Base-by-base conservation (phyloP, 92 coral and sea anemone genomes). In the Zoanthus sociatus region DNA sequence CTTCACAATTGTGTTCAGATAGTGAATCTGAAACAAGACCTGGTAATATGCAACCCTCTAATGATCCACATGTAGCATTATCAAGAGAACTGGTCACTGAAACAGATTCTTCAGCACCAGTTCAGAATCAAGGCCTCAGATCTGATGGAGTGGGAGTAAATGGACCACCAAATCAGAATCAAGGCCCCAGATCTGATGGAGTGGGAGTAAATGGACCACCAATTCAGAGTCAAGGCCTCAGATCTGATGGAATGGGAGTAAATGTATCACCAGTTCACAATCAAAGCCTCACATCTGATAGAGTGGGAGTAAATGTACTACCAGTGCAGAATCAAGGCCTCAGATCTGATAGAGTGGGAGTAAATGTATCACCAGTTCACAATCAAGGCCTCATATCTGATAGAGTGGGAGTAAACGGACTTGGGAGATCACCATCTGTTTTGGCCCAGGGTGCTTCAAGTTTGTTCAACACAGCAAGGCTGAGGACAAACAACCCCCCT, bases 281-380 rank as follows among this genome's bases (percentile, higher is more conserved):
- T 50, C 84, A 79, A 79, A 74, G 73, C 73, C 84, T 58, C 14
- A 31, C 60, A 16, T 79, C 56, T 64, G 55, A 64, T 44, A 63
- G 73, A n/a, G 73, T n/a, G 21, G 66, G 66, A 58, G 16, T 11
- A 1, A 51, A 61, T 44, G 84, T 45, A 42, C 20, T 44, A 45
- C 73, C 84, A 6, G 6, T 13, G 20, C 55, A 79, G 55, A 45
- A 79, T 50, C 84, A 79, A 79, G 84, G 73, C 73, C 84, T 58
- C 14, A 31, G 73, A 16, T 79, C 56, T 64, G 55, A 64, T 44
- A 63, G 73, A n/a, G 73, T n/a, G 21, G 66, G 66, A 58, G 16
- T 11, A 1, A 51, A 61, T 44, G 54, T 26, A n/a, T 55, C 30
- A 45, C 73, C 84, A 6, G 6, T 13, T 45, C 55, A 79, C 42